Base-by-base conservation (phyloP, 2,888 invertebrate species). In the Melanophora roralis region DNA sequence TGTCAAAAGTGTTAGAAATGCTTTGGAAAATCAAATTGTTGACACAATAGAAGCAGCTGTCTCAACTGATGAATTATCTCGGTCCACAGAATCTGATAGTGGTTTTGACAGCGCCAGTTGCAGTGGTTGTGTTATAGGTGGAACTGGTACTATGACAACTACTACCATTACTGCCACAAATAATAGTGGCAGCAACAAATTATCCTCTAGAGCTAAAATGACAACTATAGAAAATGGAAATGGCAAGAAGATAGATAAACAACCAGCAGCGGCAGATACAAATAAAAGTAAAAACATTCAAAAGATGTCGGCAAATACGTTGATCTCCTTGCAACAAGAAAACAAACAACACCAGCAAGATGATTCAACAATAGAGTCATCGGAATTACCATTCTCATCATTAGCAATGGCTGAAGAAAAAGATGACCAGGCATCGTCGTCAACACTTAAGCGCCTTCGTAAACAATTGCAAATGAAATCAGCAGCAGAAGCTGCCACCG, bases 1-100 rank as follows among this genome's bases (percentile, higher is more conserved):
- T 21, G 74, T 60, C 47, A 60, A 78, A 69, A 64, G 73, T 72
- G 69, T 78, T 64, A 81, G 72, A 75, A 76, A 79, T 68, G 32
- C 72, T 32, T 49, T 75, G 32, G 51, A 69, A 53, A 76, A 72
- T 76, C 80, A 76, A 76, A 67, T 81, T 67, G 79, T 75, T 68
- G 81, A 74, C 78, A 64, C 83, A 83, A 72, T 80, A 68, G 76
- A 76, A 76, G 69, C 82, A 82, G 81, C 64, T 72, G 81, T 75
- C 78, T 77, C 82, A 77, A 87, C 85, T 87, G 87, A 88, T 86
- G 88, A 88, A 88, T 88, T 86, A 86, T 84, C 88, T 83, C 88
- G 86, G 84, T 88, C 86, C 83, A 86, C 85, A 82, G 87, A 86
- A 85, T 86, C 86, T 82, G 88, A 89, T 86, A 89, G 85, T 73